Conservation (phyloP, 2,113 vertebrate species). For the Dendrocopos noguchii region DNA sequence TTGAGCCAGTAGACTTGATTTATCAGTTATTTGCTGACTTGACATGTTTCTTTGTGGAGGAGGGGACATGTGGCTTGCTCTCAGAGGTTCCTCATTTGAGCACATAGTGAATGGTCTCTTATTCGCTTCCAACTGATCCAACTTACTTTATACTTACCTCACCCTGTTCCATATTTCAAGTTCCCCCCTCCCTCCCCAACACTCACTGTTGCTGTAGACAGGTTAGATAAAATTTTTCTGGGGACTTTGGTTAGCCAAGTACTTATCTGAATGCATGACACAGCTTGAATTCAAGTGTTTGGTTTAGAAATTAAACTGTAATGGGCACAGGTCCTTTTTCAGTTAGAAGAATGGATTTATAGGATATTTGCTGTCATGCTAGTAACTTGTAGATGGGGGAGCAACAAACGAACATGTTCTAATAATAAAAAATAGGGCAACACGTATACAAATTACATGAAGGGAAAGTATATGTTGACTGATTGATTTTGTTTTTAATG, state of each 20-base stretch:
- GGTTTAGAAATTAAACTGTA: background rate
- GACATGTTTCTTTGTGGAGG: background rate
- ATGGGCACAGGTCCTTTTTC: background rate
- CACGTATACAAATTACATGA: background rate
- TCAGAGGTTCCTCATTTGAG: slow-evolving; percentile 48
- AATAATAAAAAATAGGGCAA: background rate
- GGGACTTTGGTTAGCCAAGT: background rate
- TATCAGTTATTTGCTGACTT: slow-evolving; percentile 31
- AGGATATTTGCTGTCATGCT: background rate
- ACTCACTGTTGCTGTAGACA: background rate
- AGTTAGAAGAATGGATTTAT: background rate
- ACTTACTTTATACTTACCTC: background rate
- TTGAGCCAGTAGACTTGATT: background rate
- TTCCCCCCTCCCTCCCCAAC: background rate
- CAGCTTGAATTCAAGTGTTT: background rate
- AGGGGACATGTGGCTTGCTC: background rate
- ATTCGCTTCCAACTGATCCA: background rate
- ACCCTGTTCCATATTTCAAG: background rate
- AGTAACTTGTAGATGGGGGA: background rate
- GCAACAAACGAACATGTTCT: background rate
- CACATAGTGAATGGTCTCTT: background rate
- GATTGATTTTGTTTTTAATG: background rate
- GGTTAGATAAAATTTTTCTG: background rate
- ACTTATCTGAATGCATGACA: background rate
- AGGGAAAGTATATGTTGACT: background rate